Evolutionary conservation across 2,797 vertebrate species (phyloP).

Genomic region (Cynodonichthys magdalenae): DNA sequence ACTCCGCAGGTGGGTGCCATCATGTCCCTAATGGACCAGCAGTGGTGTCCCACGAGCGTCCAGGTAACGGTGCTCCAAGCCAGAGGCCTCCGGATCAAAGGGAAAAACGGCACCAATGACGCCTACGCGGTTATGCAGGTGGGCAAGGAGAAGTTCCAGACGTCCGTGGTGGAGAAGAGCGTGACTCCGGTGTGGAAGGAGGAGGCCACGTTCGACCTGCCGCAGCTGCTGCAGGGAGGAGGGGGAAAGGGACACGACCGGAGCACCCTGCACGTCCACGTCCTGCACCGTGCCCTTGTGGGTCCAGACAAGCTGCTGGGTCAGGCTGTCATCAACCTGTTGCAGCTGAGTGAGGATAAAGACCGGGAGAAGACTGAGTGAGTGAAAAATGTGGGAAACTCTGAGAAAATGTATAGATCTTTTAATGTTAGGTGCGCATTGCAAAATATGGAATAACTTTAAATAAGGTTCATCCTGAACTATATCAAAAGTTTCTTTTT

Average conservation of each 20-base stretch:
- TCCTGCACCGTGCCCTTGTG: constrained; percentile 90
- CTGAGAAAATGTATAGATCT: too few species aligned
- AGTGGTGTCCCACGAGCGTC: constrained; percentile 89
- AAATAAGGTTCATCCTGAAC: too few species aligned
- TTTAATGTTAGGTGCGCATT: too few species aligned
- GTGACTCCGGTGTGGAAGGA: constrained; percentile 88
- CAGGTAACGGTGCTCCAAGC: constrained; percentile 93
- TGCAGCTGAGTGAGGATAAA: constrained; percentile 78
- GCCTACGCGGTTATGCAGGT: constrained; percentile 93
- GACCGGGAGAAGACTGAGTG: constrained; percentile 83
- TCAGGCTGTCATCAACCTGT: constrained; percentile 86
- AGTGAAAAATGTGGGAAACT: constrained; percentile 56
- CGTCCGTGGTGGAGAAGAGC: constrained; percentile 90
- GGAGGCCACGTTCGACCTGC: constrained; percentile 92
- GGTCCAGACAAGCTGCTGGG: constrained; percentile 93
- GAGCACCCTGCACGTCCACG: constrained; percentile 84
- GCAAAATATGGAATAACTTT: too few species aligned
- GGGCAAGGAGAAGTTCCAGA: constrained; percentile 91
- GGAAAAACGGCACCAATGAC: constrained; percentile 90
- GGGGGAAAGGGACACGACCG: constrained; percentile 52
- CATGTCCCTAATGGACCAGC: constrained; percentile 81
- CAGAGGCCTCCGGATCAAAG: constrained; percentile 86
- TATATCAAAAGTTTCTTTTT: too few species aligned
- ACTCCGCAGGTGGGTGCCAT: constrained; percentile 18
- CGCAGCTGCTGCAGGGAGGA: constrained; percentile 65